Conservation (phyloP, 2,888 invertebrate genomes). For the Chrysolina haemoptera region DNA sequence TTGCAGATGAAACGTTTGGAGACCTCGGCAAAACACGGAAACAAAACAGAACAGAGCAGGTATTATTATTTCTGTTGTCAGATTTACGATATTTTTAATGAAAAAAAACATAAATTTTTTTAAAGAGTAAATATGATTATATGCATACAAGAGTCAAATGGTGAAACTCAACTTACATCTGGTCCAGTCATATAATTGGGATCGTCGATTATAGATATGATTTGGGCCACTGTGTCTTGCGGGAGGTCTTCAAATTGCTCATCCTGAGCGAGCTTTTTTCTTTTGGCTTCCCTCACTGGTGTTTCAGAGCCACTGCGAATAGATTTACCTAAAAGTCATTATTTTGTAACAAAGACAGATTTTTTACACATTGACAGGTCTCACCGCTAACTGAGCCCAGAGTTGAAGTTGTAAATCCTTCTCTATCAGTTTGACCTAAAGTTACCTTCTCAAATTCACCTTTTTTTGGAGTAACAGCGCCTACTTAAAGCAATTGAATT, state of each 20-base stretch:
- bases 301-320: constrained; percentile 50
- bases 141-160: too few species aligned
- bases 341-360: not conserved
- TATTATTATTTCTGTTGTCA: too few species aligned
- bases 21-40: too few species aligned
- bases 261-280: constrained; percentile 66
- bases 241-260: constrained; percentile 81
- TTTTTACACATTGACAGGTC: not conserved
- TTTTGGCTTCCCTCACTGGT: constrained; percentile 66
- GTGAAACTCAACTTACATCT: constrained; percentile 73
- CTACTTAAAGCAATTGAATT: constrained; percentile 7
- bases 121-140: too few species aligned
- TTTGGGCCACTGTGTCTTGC: constrained; percentile 84
- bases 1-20: too few species aligned
- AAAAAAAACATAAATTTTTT: too few species aligned
- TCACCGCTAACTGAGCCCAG: constrained; percentile 61
- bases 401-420: constrained; percentile 79
- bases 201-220: constrained; percentile 87
- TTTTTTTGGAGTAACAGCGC: constrained; percentile 51
- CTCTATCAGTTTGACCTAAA: constrained; percentile 76
- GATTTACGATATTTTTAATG: too few species aligned
- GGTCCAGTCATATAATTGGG: constrained; percentile 89
- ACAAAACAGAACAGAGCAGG: too few species aligned
- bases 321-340: constrained; percentile 35
- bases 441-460: constrained; percentile 80